Evolutionary conservation across 2,113 vertebrate genomes (phyloP).

Genomic region (Upupa epops): DNA sequence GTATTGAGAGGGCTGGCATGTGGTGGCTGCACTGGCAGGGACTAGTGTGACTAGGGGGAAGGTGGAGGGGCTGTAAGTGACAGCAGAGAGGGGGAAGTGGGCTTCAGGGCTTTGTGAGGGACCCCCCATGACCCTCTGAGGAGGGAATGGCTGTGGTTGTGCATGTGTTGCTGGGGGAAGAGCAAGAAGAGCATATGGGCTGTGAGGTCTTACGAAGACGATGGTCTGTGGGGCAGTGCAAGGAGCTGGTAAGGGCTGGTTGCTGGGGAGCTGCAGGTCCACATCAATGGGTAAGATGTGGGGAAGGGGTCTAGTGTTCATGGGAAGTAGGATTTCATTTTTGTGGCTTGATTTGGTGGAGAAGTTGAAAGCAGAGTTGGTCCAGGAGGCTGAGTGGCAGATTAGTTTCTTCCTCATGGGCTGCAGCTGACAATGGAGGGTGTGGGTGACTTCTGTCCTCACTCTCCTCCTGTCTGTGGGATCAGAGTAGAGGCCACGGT

Average conservation of each 20-base stretch:
- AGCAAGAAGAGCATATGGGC: neutral
- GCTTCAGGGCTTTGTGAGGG: neutral
- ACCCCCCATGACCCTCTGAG: neutral
- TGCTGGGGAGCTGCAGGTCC: neutral
- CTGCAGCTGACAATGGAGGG: neutral
- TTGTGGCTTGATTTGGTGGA: neutral
- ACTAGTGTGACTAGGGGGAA: neutral
- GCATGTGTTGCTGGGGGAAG: neutral
- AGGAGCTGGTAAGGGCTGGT: neutral
- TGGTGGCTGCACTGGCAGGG: neutral
- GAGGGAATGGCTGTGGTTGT: neutral
- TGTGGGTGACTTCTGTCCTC: neutral
- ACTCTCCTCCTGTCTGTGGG: neutral
- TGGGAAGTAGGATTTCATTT: neutral
- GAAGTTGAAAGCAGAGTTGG: neutral
- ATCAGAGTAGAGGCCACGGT: neutral
- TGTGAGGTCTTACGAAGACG: neutral
- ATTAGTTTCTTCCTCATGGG: neutral
- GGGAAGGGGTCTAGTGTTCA: neutral
- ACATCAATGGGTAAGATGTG: fast-evolving
- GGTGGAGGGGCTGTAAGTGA: neutral
- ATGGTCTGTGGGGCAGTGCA: neutral
- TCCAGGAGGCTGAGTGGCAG: neutral
- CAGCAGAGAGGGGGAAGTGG: fast-evolving
- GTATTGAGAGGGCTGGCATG: neutral